A percentile compares a stretch with the other conserved stretches of the same genome.
Conservation (phyloP, 1,140 invertebrate genomes). For the Agraylea sexmaculata region DNA sequence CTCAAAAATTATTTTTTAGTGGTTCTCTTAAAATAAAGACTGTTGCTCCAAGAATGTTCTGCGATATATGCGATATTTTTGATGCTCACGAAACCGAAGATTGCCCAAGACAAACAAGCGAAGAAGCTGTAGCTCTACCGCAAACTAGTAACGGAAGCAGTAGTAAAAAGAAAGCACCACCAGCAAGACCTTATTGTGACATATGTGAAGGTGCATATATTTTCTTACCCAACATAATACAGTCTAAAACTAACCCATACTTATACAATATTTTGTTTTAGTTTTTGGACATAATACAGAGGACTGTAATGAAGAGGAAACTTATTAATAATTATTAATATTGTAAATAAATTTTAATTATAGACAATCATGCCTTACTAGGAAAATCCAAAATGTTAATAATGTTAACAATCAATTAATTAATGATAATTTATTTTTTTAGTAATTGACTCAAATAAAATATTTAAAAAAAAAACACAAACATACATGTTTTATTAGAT, state of each 20-base stretch:
- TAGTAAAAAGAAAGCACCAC: constrained; percentile 38
- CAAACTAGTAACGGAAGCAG: constrained; percentile 29
- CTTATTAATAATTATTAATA: no score
- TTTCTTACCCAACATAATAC: neutral
- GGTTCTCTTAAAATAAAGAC: constrained; percentile 32
- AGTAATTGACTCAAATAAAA: no score
- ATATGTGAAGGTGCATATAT: constrained; percentile 57
- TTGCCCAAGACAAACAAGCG: constrained; percentile 75
- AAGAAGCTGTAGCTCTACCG: constrained; percentile 37
- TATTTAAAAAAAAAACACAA: no score
- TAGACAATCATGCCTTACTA: no score
- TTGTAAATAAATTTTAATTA: no score
- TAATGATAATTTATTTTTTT: no score
- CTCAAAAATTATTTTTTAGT: constrained; percentile 20
- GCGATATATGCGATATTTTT: constrained; percentile 96
- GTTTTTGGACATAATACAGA: constrained; percentile 70
- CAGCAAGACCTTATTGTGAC: constrained; percentile 75
- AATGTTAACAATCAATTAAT: no score
- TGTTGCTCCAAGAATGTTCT: constrained; percentile 72
- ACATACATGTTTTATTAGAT: no score
- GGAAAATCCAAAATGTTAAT: no score
- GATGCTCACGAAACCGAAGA: constrained; percentile 95
- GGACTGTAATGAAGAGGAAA: constrained; percentile 72
- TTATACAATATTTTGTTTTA: constrained; percentile 31
- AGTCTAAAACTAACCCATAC: constrained; percentile 1